Base-by-base conservation (phyloP, 2,797 vertebrate genomes). In the Astyanax mexicanus region DNA sequence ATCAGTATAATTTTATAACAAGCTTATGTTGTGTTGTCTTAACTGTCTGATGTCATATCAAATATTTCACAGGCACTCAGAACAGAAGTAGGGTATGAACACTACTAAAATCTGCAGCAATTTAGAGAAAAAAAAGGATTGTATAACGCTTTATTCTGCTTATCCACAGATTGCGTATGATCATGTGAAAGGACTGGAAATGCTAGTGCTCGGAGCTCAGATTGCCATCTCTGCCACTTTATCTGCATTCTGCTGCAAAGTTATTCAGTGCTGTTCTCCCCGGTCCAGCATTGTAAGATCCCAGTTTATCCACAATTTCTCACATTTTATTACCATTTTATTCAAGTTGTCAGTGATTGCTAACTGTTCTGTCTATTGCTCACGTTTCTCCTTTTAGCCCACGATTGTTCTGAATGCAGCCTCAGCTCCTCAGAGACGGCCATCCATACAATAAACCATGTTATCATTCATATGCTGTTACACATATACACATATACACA, bases 321-420 rank as follows among this genome's bases (percentile, higher is more conserved):
- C 29, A n/a, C 9, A 32, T 40, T 15, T 27, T 13, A 17, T 29
- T 29, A 37, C 7, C 35, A 9, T n/a, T n/a, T n/a, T n/a, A n/a
- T 8, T 54, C 9, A n/a, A 37, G n/a, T n/a, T n/a, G 5, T 5
- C 29, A 32, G 2, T 49, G 6, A 21, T 19, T 66, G 35, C 1
- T 60, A 15, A 74, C 37, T 35, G 1, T 7, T 27, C 0, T 35
- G 29, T 71, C 0, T n/a, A 62, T 13, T 72, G 15, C 27, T 67
- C 11, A 13, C 54, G 2, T 21, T 77, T 57, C 71, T 47, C 60
- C 29, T 74, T 79, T 74, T 83, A 93, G 93, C 88, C 92, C 0
- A 89, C 92, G 81, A 90, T 93, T 82, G 89, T 78, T 0, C 55
- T 92, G 0, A 89, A 89, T 6, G 57, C 76, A 3, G 79, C 80